Base-by-base conservation (phyloP, 1,140 invertebrate genomes). In the Aradophagus sp. region DNA sequence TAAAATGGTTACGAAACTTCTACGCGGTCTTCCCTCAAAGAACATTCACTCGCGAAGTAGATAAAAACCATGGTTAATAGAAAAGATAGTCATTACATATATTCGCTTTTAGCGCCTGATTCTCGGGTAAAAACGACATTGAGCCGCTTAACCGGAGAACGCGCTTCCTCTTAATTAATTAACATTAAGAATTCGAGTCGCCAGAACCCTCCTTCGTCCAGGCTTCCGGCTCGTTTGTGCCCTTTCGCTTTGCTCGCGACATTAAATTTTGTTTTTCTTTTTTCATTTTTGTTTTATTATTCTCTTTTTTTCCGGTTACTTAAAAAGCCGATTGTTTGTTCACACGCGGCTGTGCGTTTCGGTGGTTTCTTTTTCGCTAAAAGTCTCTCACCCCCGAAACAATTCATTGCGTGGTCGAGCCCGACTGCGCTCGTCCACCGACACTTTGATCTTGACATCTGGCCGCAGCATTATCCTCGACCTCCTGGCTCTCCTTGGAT, bases 51-150 rank as follows among this genome's bases (percentile, higher is more conserved):
- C 66, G 11, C 44, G 56, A 48, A 52, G 58, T 62, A 56, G 67
- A 70, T 70, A 70, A 70, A 70, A 70, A 70, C 12, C 52, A 23
- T 62, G 26, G 52, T 63, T 52, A 63, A 63, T 70, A 70, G 67
- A 70, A 70, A 70, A 70, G 67, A 58, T 70, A 63, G 66, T 70
- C 58, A 44, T 42, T 50, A 59, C 20, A 59, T 45, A 15, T 52
- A 38, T 59, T 56, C 44, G 36, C 44, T 62, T 42, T 44, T 69
- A 69, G 61, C 41, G 55, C n/a, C 61, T 68, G 42, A 67, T 67
- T 23, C 53, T 50, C 44, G 47, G 34, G 41, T 41, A 58, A 8
- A 47, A 55, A 61, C 55, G 55, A 53, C 53, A 14, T 19, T 27
- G 29, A 34, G 35, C 15, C 66, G 42, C 32, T 15, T 13, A 8